A percentile compares a stretch with the other conserved stretches of the same genome.
These are phyloP conservation scores for Microcebus murinus DNA, from an alignment of 2,113 vertebrate genomes.

Conservation along the genomic window DNA sequence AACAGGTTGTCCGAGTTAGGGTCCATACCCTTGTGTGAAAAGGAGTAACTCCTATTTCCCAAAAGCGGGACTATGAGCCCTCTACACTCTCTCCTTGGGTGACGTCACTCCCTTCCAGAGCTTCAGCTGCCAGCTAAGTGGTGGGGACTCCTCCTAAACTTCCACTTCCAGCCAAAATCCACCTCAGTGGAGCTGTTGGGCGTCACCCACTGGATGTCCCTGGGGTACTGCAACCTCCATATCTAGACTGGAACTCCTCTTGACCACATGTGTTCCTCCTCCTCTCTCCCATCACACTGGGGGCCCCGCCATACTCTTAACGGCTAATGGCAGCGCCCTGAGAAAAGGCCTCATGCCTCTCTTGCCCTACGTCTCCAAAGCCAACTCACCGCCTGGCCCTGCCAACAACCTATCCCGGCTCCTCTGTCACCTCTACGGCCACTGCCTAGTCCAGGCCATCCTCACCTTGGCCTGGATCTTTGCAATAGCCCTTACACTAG, in stretches of 20 bases:
- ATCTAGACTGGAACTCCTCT: background rate
- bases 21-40: background rate
- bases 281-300: background rate
- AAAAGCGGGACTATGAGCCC: background rate
- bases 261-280: background rate
- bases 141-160: constrained; percentile 2
- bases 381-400: background rate
- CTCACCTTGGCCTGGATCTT: background rate
- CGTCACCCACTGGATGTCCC: background rate
- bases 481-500: background rate
- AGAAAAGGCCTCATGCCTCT: background rate
- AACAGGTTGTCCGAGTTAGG: background rate
- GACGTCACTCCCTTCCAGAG: background rate
- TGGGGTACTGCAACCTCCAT: background rate
- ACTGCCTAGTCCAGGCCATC: background rate
- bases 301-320: background rate
- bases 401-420: background rate
- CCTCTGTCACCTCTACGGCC: background rate
- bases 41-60: background rate
- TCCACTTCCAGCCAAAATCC: constrained; percentile 20
- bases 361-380: background rate
- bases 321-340: background rate
- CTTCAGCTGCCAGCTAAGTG: background rate
- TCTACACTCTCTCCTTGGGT: background rate
- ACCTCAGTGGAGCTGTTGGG: background rate